phyloP scores from a whole-genome alignment of 2,113 vertebrate species.

The Melanotaenia duboulayi region DNA sequence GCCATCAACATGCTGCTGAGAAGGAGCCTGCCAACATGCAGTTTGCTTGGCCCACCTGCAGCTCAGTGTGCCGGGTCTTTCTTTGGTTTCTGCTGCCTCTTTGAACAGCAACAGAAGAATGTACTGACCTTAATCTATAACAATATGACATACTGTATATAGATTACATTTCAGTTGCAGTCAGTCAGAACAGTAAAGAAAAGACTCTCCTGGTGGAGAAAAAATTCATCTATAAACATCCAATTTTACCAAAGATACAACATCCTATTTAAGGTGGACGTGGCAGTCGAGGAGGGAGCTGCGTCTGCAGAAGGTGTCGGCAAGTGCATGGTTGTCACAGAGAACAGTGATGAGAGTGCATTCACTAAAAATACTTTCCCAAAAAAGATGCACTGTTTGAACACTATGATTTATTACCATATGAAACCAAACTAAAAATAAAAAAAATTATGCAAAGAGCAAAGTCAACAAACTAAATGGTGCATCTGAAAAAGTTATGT shows the following conservation, averaged over 20 bases:
- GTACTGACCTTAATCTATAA: conserved; percentile 14
- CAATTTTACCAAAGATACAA: not conserved
- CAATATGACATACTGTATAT: not conserved
- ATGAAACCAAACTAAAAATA: not conserved
- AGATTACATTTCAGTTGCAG: conserved; percentile 8
- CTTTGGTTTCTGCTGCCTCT: conserved; percentile 30
- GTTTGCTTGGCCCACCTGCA: conserved; percentile 39
- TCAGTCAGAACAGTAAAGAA: no score
- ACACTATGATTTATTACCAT: not conserved
- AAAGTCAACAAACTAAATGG: no score
- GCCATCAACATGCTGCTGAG: conserved; percentile 42
- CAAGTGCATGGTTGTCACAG: not conserved
- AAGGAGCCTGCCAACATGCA: conserved; percentile 30
- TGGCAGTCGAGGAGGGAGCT: not conserved
- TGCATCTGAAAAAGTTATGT: no score
- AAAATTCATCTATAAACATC: not conserved
- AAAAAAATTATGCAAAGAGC: no score
- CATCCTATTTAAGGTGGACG: not conserved
- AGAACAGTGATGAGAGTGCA: not conserved
- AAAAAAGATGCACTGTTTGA: not conserved
- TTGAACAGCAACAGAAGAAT: conserved; percentile 24
- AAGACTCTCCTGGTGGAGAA: not conserved
- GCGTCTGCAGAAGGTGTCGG: not conserved
- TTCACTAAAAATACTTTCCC: not conserved
- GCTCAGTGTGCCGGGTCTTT: conserved; percentile 33